These are phyloP conservation scores for Clamator glandarius DNA, from an alignment of 2,797 vertebrate genomes.

Conservation along the genomic window DNA sequence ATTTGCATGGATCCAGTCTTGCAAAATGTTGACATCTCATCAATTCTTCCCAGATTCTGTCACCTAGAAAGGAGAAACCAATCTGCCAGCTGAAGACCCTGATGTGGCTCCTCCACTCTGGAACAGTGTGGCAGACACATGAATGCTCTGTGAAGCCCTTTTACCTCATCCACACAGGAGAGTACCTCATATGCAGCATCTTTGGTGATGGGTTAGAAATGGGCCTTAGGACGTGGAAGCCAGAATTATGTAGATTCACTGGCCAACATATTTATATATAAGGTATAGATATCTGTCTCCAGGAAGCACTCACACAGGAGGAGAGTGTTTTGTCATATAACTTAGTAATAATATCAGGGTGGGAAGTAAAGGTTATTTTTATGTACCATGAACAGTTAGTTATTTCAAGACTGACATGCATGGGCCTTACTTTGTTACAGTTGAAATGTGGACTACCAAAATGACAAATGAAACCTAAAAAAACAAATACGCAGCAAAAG, in stretches of 20 bases:
- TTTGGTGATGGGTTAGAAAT: background rate
- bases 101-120: background rate
- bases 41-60: background rate
- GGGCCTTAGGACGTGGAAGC: background rate
- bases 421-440: background rate
- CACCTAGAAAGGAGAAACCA: background rate
- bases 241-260: background rate
- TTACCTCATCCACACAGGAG: background rate
- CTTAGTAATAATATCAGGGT: no score
- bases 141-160: background rate
- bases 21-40: background rate
- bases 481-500: background rate
- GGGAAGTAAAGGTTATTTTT: background rate
- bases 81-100: background rate
- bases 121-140: background rate
- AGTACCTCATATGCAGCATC: background rate
- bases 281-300: background rate
- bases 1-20: background rate
- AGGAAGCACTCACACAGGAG: rapidly evolving
- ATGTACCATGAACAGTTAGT: no score
- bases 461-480: background rate
- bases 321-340: background rate
- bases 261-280: background rate
- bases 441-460: background rate
- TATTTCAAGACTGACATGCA: background rate